These are phyloP conservation scores for Clamator glandarius DNA, from an alignment of 2,797 vertebrate genomes.

Conservation along the genomic window DNA sequence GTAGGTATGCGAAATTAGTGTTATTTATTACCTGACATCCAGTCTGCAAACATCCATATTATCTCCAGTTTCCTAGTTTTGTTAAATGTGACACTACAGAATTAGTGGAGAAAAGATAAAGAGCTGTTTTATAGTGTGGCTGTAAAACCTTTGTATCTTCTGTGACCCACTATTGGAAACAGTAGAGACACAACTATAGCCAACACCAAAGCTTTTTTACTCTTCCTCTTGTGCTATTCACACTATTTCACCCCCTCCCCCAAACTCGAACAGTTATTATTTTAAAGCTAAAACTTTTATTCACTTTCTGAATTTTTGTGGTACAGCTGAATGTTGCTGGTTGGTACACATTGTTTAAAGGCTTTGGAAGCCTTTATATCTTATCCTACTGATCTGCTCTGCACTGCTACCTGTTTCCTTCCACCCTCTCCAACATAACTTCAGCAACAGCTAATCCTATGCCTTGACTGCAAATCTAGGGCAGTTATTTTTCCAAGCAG, in stretches of 20 bases:
- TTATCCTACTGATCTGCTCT: not conserved
- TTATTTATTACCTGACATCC: conserved; percentile 83
- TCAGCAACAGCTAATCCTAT: not conserved
- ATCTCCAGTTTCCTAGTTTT: conserved; percentile 81
- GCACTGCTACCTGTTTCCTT: not conserved
- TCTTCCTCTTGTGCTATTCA: not conserved
- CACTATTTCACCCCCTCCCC: fast-evolving
- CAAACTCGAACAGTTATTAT: not conserved
- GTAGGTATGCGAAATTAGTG: conserved; percentile 78
- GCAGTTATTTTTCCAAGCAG: not conserved
- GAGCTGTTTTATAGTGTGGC: conserved; percentile 75
- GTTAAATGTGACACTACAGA: conserved; percentile 75
- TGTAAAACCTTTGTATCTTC: conserved; percentile 76
- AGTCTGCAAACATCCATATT: conserved; percentile 80
- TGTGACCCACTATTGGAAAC: conserved; percentile 68
- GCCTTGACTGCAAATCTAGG: not conserved
- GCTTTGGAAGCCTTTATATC: not conserved
- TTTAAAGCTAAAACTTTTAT: not conserved
- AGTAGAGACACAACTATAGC: not conserved
- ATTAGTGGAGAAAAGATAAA: conserved; percentile 78
- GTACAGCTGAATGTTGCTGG: not conserved
- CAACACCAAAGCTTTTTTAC: not conserved
- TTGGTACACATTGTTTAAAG: not conserved
- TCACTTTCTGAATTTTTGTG: not conserved
- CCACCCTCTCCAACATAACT: not conserved